phyloP scores from a whole-genome alignment of 2,888 invertebrate species.

The Disparrhopalites patrizii region DNA sequence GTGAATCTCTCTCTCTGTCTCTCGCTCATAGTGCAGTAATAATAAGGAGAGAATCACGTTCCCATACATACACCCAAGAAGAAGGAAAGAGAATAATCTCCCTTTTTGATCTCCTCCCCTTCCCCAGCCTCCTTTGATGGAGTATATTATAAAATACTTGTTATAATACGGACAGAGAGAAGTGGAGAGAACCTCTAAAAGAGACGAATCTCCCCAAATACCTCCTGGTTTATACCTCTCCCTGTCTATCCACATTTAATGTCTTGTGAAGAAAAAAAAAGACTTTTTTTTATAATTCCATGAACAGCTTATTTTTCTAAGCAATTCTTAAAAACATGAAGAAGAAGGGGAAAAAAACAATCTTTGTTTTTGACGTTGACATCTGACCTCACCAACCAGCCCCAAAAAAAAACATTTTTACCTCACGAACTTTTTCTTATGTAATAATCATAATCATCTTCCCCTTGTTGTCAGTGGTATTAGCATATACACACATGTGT shows the following conservation, averaged over 20 bases:
- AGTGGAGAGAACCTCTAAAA: not conserved
- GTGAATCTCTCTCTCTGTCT: too few relatives aligned
- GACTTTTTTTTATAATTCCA: too few relatives aligned
- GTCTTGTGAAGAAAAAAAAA: too few relatives aligned
- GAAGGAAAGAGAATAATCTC: too few relatives aligned
- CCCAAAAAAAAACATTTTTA: constrained; percentile 21
- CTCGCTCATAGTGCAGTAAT: not conserved
- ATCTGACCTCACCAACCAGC: constrained; percentile 22
- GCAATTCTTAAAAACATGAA: too few relatives aligned
- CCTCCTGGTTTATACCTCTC: not conserved
- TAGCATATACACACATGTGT: too few relatives aligned
- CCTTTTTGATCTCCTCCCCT: too few relatives aligned
- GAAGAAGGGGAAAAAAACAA: constrained; percentile 6
- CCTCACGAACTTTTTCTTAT: constrained; percentile 19
- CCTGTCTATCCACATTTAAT: not conserved
- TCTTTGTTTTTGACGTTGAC: constrained; percentile 28
- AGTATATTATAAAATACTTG: too few relatives aligned
- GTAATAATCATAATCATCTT: too few relatives aligned
- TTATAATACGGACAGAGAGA: not conserved
- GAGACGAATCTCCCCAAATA: not conserved
- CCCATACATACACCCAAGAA: not conserved
- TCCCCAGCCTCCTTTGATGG: too few relatives aligned
- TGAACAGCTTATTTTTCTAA: not conserved
- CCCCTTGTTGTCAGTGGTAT: too few relatives aligned
- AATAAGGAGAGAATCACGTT: not conserved